Conservation (phyloP, 2,797 vertebrate species). For the Cossypha polioptera region DNA sequence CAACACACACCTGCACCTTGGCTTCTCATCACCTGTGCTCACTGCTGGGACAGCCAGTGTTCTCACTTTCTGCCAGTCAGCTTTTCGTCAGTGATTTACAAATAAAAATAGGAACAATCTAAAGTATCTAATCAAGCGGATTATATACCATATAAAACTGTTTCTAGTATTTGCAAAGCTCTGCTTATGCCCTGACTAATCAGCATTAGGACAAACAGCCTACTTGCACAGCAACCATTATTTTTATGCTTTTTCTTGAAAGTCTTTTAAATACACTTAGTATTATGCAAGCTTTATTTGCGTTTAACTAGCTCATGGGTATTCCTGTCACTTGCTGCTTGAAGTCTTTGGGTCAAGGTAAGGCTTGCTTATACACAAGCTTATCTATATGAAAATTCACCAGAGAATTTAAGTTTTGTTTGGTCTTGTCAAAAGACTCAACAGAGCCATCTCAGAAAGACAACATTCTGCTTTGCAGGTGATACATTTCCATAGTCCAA, state of each 20-base stretch:
- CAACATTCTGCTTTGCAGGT: background rate
- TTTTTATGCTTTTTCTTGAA: background rate
- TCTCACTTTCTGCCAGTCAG: background rate
- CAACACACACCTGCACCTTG: background rate
- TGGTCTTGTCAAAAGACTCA: background rate
- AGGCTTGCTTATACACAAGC: background rate
- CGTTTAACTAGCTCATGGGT: background rate
- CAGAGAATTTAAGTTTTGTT: background rate
- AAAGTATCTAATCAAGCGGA: background rate
- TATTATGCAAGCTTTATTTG: background rate
- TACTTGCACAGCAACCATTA: background rate
- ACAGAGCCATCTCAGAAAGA: background rate
- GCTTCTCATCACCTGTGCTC: background rate
- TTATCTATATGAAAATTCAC: background rate
- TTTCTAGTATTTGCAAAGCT: background rate
- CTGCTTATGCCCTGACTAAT: background rate
- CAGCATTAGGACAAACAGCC: background rate
- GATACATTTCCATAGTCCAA: background rate
- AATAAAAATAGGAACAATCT: background rate
- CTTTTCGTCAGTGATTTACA: background rate
- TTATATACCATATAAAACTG: background rate
- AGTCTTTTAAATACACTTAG: background rate
- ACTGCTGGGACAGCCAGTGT: background rate
- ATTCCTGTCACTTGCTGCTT: slow-evolving; percentile 2
- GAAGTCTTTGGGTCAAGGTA: background rate